Conservation (phyloP, 2,797 vertebrate species). For the Takifugu rubripes region DNA sequence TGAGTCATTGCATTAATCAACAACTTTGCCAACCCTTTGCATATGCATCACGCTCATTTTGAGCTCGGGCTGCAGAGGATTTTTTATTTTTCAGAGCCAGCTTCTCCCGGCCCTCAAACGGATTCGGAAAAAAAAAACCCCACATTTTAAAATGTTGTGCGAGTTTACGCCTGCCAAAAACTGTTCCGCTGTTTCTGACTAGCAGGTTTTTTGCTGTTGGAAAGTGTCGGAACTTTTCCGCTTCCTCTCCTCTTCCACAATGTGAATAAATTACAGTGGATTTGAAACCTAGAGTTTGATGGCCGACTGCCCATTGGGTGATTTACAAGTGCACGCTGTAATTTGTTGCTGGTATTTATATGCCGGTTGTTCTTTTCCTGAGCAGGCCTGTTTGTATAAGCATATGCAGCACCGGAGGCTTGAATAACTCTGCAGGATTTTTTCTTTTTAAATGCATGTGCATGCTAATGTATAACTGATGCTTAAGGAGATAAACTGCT, state of each 20-base stretch:
- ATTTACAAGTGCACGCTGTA: conserved; percentile 16
- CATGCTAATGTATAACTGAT: conserved; percentile 60
- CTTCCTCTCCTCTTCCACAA: conserved; percentile 8
- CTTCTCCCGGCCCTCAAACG: conserved; percentile 24
- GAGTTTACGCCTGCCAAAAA: not conserved
- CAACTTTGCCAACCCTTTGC: conserved; percentile 46
- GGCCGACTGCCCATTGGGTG: conserved; percentile 13
- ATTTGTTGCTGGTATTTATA: conserved; percentile 25
- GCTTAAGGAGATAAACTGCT: conserved; percentile 60
- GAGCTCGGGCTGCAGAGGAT: conserved; percentile 1
- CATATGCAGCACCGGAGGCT: conserved; percentile 28
- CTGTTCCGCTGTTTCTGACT: conserved; percentile 7
- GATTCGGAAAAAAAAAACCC: not conserved
- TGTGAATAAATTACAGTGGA: conserved; percentile 23
- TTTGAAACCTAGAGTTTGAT: conserved; percentile 23
- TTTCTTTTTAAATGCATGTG: conserved; percentile 35
- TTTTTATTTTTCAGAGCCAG: conserved; percentile 21
- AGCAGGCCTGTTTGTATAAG: conserved; percentile 34
- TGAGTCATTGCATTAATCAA: conserved; percentile 63
- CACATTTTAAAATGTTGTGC: conserved; percentile 7
- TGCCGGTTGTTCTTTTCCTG: conserved; percentile 31
- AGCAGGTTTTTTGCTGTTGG: conserved; percentile 11
- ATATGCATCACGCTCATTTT: conserved; percentile 46
- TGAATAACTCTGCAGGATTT: conserved; percentile 37
- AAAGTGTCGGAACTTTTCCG: conserved; percentile 5